These are phyloP conservation scores for Heteronetta atricapilla DNA, from an alignment of 2,113 vertebrate genomes.

Conservation along the genomic window DNA sequence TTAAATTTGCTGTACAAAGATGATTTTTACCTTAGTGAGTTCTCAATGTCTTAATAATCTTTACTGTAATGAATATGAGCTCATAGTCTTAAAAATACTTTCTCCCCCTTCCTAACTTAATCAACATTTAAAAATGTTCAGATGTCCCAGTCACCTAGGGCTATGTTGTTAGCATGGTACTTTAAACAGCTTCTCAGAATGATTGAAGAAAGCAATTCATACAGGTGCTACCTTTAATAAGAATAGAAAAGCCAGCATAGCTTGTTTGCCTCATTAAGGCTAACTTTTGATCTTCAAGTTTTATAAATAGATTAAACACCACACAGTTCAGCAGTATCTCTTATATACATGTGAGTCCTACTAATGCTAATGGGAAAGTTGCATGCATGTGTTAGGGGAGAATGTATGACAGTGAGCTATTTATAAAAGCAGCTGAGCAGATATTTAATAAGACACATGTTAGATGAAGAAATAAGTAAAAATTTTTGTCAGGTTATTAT, in stretches of 20 bases:
- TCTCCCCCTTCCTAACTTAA: conserved; percentile 39
- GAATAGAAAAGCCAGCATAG: conserved; percentile 26
- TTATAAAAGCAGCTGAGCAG: not conserved
- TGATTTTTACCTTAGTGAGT: conserved; percentile 33
- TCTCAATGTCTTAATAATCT: conserved; percentile 54
- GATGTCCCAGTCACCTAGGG: conserved; percentile 17
- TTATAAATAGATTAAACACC: conserved; percentile 5
- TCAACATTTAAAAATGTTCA: conserved; percentile 50
- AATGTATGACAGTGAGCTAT: not conserved
- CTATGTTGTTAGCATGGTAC: conserved; percentile 40
- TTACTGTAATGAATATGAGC: conserved; percentile 50
- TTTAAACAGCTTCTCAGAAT: conserved; percentile 42
- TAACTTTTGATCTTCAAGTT: conserved; percentile 28
- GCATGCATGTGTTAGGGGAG: not conserved
- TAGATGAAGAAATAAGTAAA: not conserved
- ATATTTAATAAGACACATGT: not conserved
- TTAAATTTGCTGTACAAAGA: conserved; percentile 43
- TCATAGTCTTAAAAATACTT: conserved; percentile 34
- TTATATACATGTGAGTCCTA: not conserved
- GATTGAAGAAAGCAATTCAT: conserved; percentile 32
- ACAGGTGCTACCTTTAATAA: conserved; percentile 34
- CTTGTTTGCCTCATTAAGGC: conserved; percentile 34
- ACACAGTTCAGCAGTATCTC: not conserved
- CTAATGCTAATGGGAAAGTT: not conserved
- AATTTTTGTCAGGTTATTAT: not conserved